Evolutionary conservation across 2,797 vertebrate genomes (phyloP), one percentile per base, ranked within the genome.

Genomic region (Leptodactylus fallax): DNA sequence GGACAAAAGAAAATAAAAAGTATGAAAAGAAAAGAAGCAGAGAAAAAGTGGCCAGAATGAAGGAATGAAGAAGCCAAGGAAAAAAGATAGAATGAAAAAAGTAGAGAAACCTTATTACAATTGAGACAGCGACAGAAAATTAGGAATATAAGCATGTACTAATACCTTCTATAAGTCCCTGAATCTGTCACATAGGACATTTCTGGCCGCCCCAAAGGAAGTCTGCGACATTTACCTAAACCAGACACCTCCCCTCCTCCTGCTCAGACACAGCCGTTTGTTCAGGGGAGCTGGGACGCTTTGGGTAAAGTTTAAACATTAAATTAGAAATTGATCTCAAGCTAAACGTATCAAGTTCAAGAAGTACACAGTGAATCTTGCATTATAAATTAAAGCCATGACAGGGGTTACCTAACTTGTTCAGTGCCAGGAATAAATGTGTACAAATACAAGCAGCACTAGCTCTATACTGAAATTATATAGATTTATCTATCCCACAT

Each of bases 221-320:
- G 88, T 71, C 84, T 82, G 84, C 84, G 84, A 86, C 84, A 86
- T 89, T 89, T 89, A 86, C 84, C 84, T 83, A 82, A 79, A 82
- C 84, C 88, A 89, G 84, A 82, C 79, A 78, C 83, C 60, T 58
- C 61, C 81, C 81, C 71, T 71, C 84, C 72, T 82, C 83, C 61
- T 56, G 17, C 69, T 85, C 87, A 81, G 83, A 82, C 83, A 85
- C 14, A 23, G 84, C 45, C 72, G 79, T 55, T 36, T 86, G 84
- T 86, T 89, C 84, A 71, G 84, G 88, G 84, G 84, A 79, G 53
- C 79, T 85, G 87, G 83, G 87, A 89, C 84, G 71, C 61, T 63
- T 53, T 89, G 84, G 79, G 88, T 89, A 89, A 89, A 89, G 84
- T 89, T 89, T 89, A 89, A 89, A 86, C 84, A 89, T 89, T 83